Base-by-base conservation (phyloP, 2,888 invertebrate genomes). In the Corbicula japonica region DNA sequence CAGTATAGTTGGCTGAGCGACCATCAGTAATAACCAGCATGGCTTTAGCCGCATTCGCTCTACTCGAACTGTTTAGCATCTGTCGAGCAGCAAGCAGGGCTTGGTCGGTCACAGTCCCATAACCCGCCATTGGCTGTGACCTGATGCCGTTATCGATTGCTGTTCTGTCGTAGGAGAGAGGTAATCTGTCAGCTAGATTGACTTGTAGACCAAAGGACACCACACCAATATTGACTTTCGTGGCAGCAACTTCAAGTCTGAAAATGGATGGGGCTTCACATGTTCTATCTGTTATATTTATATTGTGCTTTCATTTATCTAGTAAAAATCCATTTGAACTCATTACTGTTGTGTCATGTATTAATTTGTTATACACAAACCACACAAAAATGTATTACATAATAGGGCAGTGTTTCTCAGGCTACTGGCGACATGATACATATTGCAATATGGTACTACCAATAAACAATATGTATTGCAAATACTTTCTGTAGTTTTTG, bases 11-110 rank as follows among this genome's bases (percentile, higher is more conserved):
- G 3, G 46, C 60, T n/a, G 76, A 70, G 12, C 10, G 6, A 15
- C 79, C 75, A 62, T 75, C 75, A 21, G 71, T 75, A 12, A 79
- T 18, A 5, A 71, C n/a, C 21, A 62, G 8, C 2, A 66, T 46
- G 23, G 54, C 61, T 4, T 71, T 26, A 0, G 46, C 32, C 18
- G 56, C 44, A 32, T 52, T n/a, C 12, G 34, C 2, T 30, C 71
- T 34, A 10, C 8, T 1, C 1, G 32, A 5, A 6, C 8, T 8
- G 4, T 54, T 28, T 18, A 79, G 58, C 41, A 71, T 18, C 6
- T 3, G 35, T 18, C 4, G 46, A 12, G 56, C 71, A 26, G 38
- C 21, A 18, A 12, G 28, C n/a, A 79, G 32, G 15, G 68, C 71
- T 21, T 15, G 30, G 5, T 61, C 41, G 15, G 75, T 79, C 5